Evolutionary conservation across 2,113 vertebrate species (phyloP).

Genomic region (Syrmaticus mikado): DNA sequence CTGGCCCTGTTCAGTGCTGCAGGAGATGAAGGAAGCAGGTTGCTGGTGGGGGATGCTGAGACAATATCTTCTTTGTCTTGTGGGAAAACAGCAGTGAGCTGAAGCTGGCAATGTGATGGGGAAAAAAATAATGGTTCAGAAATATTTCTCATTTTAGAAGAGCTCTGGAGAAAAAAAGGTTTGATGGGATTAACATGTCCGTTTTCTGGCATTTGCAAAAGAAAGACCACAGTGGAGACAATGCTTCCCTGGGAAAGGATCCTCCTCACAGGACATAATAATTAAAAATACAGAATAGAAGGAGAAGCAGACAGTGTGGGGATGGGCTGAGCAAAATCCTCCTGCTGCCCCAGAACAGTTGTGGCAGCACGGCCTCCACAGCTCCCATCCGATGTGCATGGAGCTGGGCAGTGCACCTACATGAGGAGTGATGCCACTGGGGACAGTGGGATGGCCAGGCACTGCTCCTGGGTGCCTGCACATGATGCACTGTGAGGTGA

Average conservation of each 20-base stretch:
- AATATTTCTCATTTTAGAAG: not conserved
- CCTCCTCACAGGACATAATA: not conserved
- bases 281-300: not conserved
- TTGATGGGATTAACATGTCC: not conserved
- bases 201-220: not conserved
- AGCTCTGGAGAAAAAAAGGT: not conserved
- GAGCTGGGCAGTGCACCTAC: not conserved
- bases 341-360: not conserved
- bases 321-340: not conserved
- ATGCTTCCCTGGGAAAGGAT: not conserved
- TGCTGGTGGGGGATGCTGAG: rapidly evolving
- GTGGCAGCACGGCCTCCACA: too few species aligned
- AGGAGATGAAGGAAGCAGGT: not conserved
- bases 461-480: not conserved
- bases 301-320: not conserved
- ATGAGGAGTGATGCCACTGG: not conserved
- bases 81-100: rapidly evolving
- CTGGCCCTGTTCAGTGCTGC: not conserved
- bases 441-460: not conserved
- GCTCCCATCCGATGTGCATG: too few species aligned
- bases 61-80: not conserved
- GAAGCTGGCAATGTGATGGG: not conserved
- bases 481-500: not conserved
- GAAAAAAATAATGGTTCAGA: not conserved
- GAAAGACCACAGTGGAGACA: not conserved